Percentiles rank a stretch among this genome's conserved stretches.
Evolutionary conservation across 2,113 vertebrate species (phyloP).

Genomic region (Nothobranchius kuhntae): DNA sequence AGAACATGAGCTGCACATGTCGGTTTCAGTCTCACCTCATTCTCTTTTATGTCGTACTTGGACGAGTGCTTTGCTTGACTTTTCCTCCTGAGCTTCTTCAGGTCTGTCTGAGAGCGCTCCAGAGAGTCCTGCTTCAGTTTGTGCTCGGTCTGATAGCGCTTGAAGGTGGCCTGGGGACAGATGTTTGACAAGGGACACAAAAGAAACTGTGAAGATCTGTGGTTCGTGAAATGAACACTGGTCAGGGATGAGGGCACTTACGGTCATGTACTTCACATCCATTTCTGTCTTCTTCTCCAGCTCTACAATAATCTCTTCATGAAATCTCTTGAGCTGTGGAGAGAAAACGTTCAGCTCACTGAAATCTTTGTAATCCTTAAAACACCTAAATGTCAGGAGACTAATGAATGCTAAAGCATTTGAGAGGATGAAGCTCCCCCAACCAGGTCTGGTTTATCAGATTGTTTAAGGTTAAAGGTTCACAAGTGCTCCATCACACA

Average conservation of each 20-base stretch:
- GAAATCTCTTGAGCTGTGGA: constrained; percentile 91
- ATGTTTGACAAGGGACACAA: not conserved
- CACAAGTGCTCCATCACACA: constrained; percentile 21
- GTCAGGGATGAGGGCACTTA: constrained; percentile 73
- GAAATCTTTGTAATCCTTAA: constrained; percentile 12
- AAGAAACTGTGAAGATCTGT: not conserved
- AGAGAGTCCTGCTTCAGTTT: constrained; percentile 88
- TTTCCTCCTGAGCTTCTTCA: constrained; percentile 95
- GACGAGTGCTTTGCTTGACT: constrained; percentile 88
- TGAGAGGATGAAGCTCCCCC: constrained; percentile 23
- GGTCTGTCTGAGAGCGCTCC: constrained; percentile 91
- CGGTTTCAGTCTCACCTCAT: constrained; percentile 82
- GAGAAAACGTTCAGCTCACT: constrained; percentile 13
- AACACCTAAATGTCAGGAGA: constrained; percentile 18
- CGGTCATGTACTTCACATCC: constrained; percentile 97
- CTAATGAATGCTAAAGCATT: constrained; percentile 37
- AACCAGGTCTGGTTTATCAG: constrained; percentile 42
- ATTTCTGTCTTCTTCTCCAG: constrained; percentile 96
- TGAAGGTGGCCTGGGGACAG: constrained; percentile 89
- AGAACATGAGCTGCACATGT: too few species aligned
- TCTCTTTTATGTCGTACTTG: constrained; percentile 91
- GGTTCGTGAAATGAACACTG: not conserved
- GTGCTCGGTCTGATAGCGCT: constrained; percentile 94
- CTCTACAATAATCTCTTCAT: constrained; percentile 90
- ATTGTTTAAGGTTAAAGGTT: constrained; percentile 61